A percentile compares a stretch with the other conserved stretches of the same genome.
These are phyloP conservation scores for Erebia aethiops DNA, from an alignment of 2,888 invertebrate species.

Conservation along the genomic window DNA sequence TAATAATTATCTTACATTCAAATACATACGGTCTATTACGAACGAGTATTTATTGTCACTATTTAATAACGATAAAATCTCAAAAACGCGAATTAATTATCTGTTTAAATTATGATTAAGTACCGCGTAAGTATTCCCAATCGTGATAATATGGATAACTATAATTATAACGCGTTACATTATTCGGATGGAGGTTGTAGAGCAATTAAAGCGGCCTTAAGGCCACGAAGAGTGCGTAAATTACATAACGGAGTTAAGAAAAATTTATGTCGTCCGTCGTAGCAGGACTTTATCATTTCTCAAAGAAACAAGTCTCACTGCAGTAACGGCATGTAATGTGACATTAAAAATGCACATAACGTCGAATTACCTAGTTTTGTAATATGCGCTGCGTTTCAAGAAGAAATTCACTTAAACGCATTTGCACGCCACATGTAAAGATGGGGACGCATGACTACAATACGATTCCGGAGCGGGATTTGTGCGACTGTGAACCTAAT, in stretches of 20 bases:
- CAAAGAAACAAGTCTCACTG: constrained; percentile 47
- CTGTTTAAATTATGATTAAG: not conserved
- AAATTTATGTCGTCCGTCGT: constrained; percentile 50
- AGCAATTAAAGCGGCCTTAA: constrained; percentile 21
- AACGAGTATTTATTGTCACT: not conserved
- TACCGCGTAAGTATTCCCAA: no score
- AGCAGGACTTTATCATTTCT: constrained; percentile 44
- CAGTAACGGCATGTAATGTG: constrained; percentile 54
- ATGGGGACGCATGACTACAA: constrained; percentile 53
- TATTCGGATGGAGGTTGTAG: constrained; percentile 7
- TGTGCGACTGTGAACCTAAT: constrained; percentile 59
- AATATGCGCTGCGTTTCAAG: constrained; percentile 56
- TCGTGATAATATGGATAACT: not conserved
- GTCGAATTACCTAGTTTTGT: constrained; percentile 55
- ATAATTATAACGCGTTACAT: constrained; percentile 17
- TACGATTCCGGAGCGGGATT: constrained; percentile 62
- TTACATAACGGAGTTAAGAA: constrained; percentile 46
- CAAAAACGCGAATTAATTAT: not conserved
- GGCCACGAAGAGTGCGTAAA: constrained; percentile 48
- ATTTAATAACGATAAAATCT: not conserved
- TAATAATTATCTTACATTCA: not conserved
- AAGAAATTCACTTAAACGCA: constrained; percentile 41
- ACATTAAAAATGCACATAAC: constrained; percentile 65
- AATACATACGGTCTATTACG: not conserved
- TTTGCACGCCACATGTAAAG: constrained; percentile 61